These are phyloP conservation scores for Nipponacmea schrenckii DNA, from an alignment of 2,888 invertebrate species.

Conservation along the genomic window DNA sequence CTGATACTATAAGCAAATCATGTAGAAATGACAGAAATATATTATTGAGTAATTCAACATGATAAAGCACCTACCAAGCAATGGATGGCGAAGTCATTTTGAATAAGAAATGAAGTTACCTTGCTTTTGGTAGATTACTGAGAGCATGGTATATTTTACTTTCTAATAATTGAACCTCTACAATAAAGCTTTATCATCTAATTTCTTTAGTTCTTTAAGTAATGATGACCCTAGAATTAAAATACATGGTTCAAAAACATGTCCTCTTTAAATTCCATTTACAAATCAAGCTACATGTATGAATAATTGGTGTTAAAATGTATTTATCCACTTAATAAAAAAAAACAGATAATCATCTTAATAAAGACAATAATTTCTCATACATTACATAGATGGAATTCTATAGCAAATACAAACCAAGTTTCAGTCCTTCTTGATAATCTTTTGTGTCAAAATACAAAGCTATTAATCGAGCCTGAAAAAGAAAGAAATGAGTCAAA, in stretches of 20 bases:
- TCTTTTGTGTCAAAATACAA: slow-evolving; percentile 76
- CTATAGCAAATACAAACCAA: slow-evolving; percentile 57
- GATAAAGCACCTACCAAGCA: too few species aligned
- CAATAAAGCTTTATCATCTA: slow-evolving; percentile 99
- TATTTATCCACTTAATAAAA: too few species aligned
- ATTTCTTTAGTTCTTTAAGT: slow-evolving; percentile 94
- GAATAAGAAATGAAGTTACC: slow-evolving; percentile 38
- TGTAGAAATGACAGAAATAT: too few species aligned
- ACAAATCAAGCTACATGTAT: too few species aligned
- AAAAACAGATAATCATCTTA: too few species aligned
- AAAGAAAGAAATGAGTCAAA: slow-evolving; percentile 9
- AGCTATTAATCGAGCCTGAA: slow-evolving; percentile 87
- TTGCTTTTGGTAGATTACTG: slow-evolving; percentile 88
- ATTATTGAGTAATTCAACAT: too few species aligned
- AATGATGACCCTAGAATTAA: slow-evolving; percentile 75
- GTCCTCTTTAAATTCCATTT: not conserved
- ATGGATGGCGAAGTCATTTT: too few species aligned
- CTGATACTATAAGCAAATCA: too few species aligned
- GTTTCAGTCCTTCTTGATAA: slow-evolving; percentile 64
- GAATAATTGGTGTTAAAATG: too few species aligned
- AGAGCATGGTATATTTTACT: slow-evolving; percentile 98
- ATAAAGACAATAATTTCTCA: too few species aligned
- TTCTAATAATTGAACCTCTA: slow-evolving; percentile 97
- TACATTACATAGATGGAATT: too few species aligned
- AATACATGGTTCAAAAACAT: slow-evolving; percentile 1